phyloP scores from a whole-genome alignment of 2,113 vertebrate species.

The Cheirogaleus medius region DNA sequence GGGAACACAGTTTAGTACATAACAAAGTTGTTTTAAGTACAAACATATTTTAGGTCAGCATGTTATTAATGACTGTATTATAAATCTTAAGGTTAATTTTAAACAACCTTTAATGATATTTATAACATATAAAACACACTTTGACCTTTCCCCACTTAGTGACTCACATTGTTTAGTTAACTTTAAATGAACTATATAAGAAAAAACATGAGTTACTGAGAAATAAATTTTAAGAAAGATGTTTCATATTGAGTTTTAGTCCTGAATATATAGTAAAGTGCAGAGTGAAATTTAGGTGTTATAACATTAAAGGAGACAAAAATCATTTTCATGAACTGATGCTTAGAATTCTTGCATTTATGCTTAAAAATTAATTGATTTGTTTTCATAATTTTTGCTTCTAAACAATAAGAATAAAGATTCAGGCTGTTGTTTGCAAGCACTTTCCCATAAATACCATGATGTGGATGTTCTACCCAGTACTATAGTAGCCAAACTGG shows the following conservation, averaged over 20 bases:
- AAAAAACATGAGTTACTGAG: background rate
- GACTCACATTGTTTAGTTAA: background rate
- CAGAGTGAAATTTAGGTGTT: background rate
- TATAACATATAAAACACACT: background rate
- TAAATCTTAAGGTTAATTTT: constrained; percentile 16
- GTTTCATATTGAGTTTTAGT: background rate
- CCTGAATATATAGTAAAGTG: background rate
- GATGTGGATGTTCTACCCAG: background rate
- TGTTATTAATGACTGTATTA: background rate
- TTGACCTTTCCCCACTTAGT: background rate
- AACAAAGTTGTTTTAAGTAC: constrained; percentile 32
- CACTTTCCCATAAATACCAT: background rate
- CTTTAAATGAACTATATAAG: background rate
- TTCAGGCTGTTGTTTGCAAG: background rate
- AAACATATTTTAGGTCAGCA: background rate
- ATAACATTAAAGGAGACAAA: background rate
- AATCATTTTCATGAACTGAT: background rate
- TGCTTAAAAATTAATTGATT: background rate
- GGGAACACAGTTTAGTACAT: background rate
- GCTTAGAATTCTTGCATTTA: background rate
- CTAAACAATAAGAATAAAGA: background rate
- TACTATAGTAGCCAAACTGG: background rate
- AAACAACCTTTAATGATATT: constrained; percentile 14
- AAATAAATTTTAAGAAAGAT: constrained; percentile 12
- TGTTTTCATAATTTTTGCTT: constrained; percentile 5